Evolutionary conservation across 2,797 vertebrate species (phyloP).

Genomic region (Scarus forsteni): DNA sequence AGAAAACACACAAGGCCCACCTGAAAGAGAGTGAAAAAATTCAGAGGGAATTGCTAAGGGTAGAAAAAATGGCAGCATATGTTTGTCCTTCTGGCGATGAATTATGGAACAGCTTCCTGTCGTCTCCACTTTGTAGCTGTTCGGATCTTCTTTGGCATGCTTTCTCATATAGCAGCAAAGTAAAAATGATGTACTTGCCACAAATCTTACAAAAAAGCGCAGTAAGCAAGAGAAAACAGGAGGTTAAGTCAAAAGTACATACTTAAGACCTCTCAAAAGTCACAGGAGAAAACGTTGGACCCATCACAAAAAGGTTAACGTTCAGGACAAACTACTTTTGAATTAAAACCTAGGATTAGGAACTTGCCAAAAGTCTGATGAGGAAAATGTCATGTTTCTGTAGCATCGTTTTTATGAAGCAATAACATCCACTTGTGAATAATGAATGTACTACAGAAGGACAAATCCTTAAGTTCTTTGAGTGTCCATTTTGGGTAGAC

Average conservation of each 20-base stretch:
- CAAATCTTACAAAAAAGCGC: constrained; percentile 30
- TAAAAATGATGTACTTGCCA: constrained; percentile 34
- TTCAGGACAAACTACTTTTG: constrained; percentile 13
- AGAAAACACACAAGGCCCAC: constrained; percentile 32
- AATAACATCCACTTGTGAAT: no score
- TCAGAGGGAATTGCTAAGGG: constrained; percentile 46
- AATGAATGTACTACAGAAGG: no score
- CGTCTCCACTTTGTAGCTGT: constrained; percentile 51
- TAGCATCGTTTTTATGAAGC: no score
- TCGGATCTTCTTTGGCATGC: constrained; percentile 33
- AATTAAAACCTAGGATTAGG: no score
- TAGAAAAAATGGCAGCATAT: constrained; percentile 62
- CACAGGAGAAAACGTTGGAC: constrained; percentile 15
- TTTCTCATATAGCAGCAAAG: constrained; percentile 24
- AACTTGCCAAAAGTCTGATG: no score
- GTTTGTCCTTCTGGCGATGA: constrained; percentile 70
- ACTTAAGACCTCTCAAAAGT: constrained; percentile 22
- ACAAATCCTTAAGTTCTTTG: no score
- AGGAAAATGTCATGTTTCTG: no score
- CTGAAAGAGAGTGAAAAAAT: constrained; percentile 31
- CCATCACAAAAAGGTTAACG: constrained; percentile 10
- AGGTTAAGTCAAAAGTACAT: constrained; percentile 8
- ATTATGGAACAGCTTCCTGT: constrained; percentile 69
- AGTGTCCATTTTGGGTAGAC: no score
- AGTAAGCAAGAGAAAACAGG: constrained; percentile 2